Conservation (phyloP, 1,140 invertebrate species). For the Psix sp. region DNA sequence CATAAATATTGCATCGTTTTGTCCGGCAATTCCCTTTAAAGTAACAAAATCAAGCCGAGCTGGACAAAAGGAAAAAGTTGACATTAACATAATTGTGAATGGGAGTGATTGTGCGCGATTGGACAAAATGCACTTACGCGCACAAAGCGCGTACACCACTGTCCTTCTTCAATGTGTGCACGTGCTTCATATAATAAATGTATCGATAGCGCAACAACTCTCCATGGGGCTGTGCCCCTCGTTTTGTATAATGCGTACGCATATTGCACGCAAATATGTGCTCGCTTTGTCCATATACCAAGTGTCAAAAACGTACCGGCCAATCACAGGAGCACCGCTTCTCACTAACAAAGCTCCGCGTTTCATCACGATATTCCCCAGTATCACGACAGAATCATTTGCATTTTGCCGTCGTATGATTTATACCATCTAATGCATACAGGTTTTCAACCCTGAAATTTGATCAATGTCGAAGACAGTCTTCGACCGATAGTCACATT, state of each 20-base stretch:
- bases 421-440: too few species aligned
- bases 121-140: conserved; percentile 6
- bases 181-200: conserved; percentile 34
- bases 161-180: background rate
- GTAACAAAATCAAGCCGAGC: background rate
- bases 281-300: conserved; percentile 24
- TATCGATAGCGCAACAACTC: conserved; percentile 37
- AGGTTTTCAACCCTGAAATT: too few species aligned
- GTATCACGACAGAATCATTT: too few species aligned
- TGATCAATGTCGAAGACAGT: conserved; percentile 49
- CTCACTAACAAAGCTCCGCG: too few species aligned
- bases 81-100: conserved; percentile 48
- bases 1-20: too few species aligned
- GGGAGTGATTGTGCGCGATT: conserved; percentile 27
- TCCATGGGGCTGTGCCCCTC: conserved; percentile 40
- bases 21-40: background rate
- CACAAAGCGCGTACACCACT: conserved; percentile 1
- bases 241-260: conserved; percentile 38
- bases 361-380: too few species aligned
- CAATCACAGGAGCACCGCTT: too few species aligned
- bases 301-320: conserved; percentile 46
- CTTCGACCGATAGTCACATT: conserved; percentile 52
- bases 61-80: conserved; percentile 23
- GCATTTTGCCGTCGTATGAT: too few species aligned
- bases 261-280: conserved; percentile 25